Evolutionary conservation across 23 tunicate genomes (phyloP), one percentile per base, ranked within the genome.

Genomic region (Aplidium turbinatum): DNA sequence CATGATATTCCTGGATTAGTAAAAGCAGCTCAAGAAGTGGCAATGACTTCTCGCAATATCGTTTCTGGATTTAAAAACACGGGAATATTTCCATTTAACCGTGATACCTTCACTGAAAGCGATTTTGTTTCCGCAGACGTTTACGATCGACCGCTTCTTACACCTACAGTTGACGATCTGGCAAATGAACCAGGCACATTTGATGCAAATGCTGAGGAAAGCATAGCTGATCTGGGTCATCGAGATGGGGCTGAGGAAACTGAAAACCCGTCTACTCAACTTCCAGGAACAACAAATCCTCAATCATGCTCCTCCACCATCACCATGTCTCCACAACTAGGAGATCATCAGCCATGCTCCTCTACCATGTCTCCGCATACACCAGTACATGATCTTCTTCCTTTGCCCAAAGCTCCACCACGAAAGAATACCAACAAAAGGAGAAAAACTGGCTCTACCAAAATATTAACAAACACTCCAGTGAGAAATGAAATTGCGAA

Each of bases 31-130:
- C 60, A 23, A 19, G 40, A 31, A 3, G 36, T 60, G 4, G 68
- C 68, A 20, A 60, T 60, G 20, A 60, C 38, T 60, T 60, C 68
- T 30, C 68, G 68, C 31, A 27, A 60, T 60, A 30, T 60, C 36
- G 36, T 60, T 60, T 26, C 68, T 60, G 68, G 20, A 5, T 60
- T 60, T 31, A 60, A 31, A 31, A 60, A 31, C 38, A 60, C 36
- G 7, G 68, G 61, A 54, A 54, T 54, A 54, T 54, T 54, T 54
- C 24, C 61, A 5, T 54, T 54, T 20, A 54, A 54, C 20, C 68
- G 68, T 60, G 36, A 60, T n/a, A 60, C 36, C 31, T 60, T 6
- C 68, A 26, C 68, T 60, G 68, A 60, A 60, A 30, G 20, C 6
- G 68, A 60, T 60, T 60, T 60, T 60, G 36, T 20, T 60, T 60